Evolutionary conservation across 2,888 invertebrate genomes (phyloP).

Genomic region (Lasioglossum morio): DNA sequence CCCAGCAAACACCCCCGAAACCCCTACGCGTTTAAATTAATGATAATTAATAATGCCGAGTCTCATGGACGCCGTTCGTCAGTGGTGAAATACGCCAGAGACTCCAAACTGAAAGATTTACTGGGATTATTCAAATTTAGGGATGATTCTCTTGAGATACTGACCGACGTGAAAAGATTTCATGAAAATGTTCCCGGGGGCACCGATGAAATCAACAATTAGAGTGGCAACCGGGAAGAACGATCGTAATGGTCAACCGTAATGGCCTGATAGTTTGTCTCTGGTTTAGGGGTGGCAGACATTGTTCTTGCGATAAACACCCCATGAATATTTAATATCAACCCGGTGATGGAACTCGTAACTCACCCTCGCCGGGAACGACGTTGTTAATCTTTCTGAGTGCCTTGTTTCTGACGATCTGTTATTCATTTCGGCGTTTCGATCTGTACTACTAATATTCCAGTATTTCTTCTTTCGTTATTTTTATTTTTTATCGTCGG

Average conservation of each 20-base stretch:
- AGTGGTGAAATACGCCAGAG: constrained; percentile 40
- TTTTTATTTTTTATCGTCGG: too few species aligned
- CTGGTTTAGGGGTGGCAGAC: neutral
- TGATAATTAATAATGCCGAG: constrained; percentile 68
- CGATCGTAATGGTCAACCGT: neutral
- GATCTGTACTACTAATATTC: too few species aligned
- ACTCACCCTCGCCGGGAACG: neutral
- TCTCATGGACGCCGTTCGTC: constrained; percentile 55
- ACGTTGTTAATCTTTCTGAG: neutral
- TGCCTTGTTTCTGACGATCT: neutral
- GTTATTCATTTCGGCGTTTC: too few species aligned
- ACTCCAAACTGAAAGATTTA: constrained; percentile 20
- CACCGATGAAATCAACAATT: constrained; percentile 12
- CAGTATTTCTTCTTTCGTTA: too few species aligned
- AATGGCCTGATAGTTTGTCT: constrained; percentile 15
- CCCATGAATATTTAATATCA: constrained; percentile 18
- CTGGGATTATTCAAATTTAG: constrained; percentile 31
- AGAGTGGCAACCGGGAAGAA: neutral
- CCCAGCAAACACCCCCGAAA: neutral
- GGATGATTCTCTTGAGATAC: neutral
- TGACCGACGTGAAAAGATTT: neutral
- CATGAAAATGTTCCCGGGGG: too few species aligned
- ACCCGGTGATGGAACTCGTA: neutral
- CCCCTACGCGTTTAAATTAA: constrained; percentile 60
- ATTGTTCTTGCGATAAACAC: neutral